Conservation (phyloP, 2,888 invertebrate species). For the Nemotelus pantherinus region DNA sequence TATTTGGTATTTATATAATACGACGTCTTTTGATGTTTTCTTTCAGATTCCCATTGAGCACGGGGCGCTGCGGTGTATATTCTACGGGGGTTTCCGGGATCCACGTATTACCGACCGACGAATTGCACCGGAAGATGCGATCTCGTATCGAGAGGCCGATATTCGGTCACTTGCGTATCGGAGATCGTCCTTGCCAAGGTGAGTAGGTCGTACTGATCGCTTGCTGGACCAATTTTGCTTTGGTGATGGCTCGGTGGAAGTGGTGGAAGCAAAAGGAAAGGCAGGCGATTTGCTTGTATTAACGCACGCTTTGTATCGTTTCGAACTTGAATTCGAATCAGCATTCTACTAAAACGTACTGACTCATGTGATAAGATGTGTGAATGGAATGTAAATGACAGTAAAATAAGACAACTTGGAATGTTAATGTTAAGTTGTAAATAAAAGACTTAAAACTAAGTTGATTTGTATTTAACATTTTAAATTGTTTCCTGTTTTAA, state of each 20-base stretch:
- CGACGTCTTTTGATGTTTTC: constrained; percentile 39
- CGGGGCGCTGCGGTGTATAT: constrained; percentile 59
- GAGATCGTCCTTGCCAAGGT: constrained; percentile 47
- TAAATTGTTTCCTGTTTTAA: no score
- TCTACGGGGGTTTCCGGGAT: constrained; percentile 61
- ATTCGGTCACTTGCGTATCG: constrained; percentile 58
- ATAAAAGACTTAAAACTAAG: constrained; percentile 21
- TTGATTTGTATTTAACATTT: no score
- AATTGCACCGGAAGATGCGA: constrained; percentile 59
- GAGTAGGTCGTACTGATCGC: constrained; percentile 4
- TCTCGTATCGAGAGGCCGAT: constrained; percentile 60
- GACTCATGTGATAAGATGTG: neutral
- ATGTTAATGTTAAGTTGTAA: constrained; percentile 28
- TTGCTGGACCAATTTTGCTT: neutral
- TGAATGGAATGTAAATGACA: constrained; percentile 3
- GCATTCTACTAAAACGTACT: neutral
- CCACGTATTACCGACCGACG: constrained; percentile 58
- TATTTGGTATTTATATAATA: constrained; percentile 4
- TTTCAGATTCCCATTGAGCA: constrained; percentile 60
- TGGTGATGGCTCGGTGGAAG: constrained; percentile 28
- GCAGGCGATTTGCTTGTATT: constrained; percentile 11
- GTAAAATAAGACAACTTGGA: constrained; percentile 3
- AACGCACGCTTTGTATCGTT: constrained; percentile 14
- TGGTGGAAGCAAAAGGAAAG: neutral
- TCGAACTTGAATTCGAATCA: neutral